phyloP scores from a whole-genome alignment of 2,797 vertebrate species.

The Adelosebastes latens region DNA sequence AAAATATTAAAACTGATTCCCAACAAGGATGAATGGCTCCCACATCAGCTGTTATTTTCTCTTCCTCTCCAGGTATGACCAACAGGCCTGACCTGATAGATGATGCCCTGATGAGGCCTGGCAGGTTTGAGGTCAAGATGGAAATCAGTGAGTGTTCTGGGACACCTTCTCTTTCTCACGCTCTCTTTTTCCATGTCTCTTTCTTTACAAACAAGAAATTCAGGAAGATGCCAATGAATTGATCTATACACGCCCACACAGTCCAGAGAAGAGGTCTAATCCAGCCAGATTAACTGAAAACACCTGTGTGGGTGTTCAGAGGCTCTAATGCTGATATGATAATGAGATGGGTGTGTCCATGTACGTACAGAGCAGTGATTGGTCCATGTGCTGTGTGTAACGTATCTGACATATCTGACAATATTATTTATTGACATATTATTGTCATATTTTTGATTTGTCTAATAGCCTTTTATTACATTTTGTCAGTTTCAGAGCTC shows the following conservation, averaged over 20 bases:
- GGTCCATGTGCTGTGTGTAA: background rate
- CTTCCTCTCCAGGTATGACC: conserved; percentile 90
- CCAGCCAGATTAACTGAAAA: too few relatives aligned
- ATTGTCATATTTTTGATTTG: background rate
- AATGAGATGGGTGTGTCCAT: background rate
- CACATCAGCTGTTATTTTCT: background rate
- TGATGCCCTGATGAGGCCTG: conserved; percentile 96
- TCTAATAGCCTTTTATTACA: background rate
- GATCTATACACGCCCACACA: too few relatives aligned
- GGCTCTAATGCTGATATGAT: background rate
- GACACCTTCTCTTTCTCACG: background rate
- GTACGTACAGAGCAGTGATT: background rate
- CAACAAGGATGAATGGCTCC: background rate
- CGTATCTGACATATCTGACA: background rate
- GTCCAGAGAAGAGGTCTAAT: too few relatives aligned
- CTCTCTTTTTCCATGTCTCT: background rate
- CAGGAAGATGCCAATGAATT: too few relatives aligned
- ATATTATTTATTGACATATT: background rate
- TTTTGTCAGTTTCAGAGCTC: background rate
- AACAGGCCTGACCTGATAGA: conserved; percentile 98
- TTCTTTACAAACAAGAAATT: background rate
- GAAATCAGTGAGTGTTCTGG: conserved; percentile 90
- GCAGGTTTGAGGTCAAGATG: conserved; percentile 98
- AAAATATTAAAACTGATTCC: too few relatives aligned
- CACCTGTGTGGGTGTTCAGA: too few relatives aligned